Conservation (phyloP, 2,888 invertebrate species). For the Parelbella ahira region DNA sequence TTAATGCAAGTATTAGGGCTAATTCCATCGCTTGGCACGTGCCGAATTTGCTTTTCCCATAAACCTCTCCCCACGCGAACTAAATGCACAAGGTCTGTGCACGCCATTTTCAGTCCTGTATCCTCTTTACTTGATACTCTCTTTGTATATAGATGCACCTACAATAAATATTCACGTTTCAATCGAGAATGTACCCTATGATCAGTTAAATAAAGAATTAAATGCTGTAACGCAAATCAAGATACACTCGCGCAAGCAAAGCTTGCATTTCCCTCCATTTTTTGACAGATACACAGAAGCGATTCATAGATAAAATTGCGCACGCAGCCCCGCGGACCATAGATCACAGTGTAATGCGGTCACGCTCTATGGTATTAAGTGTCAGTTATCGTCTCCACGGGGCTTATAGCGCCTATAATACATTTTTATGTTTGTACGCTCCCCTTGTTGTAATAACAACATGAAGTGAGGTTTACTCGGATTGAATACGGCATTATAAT, state of each 20-base stretch:
- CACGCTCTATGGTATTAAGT: conserved; percentile 79
- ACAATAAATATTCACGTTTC: conserved; percentile 3
- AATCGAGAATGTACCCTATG: conserved; percentile 29
- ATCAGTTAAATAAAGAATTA: conserved; percentile 38
- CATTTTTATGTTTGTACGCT: conserved; percentile 69
- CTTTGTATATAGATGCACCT: conserved; percentile 4
- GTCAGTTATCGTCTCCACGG: conserved; percentile 78
- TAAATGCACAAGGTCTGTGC: conserved; percentile 34
- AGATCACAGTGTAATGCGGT: conserved; percentile 79
- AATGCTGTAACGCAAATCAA: conserved; percentile 17
- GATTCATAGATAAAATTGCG: conserved; percentile 63
- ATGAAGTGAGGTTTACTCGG: conserved; percentile 77
- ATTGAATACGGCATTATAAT: conserved; percentile 80
- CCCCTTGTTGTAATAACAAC: conserved; percentile 72
- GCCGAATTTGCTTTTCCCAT: conserved; percentile 76
- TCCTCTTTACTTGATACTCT: conserved; percentile 24
- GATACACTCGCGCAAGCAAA: conserved; percentile 45
- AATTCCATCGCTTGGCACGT: conserved; percentile 76
- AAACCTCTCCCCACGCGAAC: conserved; percentile 47
- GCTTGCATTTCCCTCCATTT: conserved; percentile 53
- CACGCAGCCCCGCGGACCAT: conserved; percentile 61
- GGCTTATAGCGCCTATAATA: conserved; percentile 65
- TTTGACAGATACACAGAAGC: conserved; percentile 52
- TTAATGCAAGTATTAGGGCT: conserved; percentile 79
- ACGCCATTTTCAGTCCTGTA: conserved; percentile 47